Evolutionary conservation across 2,888 invertebrate genomes (phyloP), one percentile per base, ranked within the genome.

Genomic region (Monochamus alternatus): DNA sequence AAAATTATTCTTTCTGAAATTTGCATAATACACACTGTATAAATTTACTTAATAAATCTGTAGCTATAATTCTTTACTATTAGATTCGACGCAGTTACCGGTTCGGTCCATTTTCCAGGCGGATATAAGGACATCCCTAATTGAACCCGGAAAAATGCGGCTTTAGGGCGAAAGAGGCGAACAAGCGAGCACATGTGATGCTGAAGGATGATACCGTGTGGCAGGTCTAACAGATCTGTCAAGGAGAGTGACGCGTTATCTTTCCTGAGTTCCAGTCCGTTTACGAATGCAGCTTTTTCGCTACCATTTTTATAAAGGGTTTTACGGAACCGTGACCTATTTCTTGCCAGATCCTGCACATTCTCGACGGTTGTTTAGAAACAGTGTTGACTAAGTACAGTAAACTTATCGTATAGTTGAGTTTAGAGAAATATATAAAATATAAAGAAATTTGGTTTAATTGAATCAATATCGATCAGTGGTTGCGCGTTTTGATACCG

Each of bases 171-270:
- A 69, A 68, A 32, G 31, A 47, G 0, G 31, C 12, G 51, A 51
- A n/a, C 14, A 31, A 10, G 55, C 10, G 47, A 55, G 47, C 58
- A 59, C 59, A 66, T 47, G 73, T 59, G 66, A 67, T 59, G 75
- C 59, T 79, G 73, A 77, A 71, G 75, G 76, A 79, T 75, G 74
- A 77, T 74, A 75, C 63, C 73, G 70, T 67, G 75, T 73, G 74
- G 65, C 60, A 72, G 72, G 63, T 76, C 72, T 73, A 74, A 43
- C 75, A 72, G 72, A 77, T 77, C 74, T 77, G 77, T 74, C 75
- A 75, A 64, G 69, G 65, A 72, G 77, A 77, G 71, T 74, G 79
- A 77, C 77, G 75, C 74, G 74, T 74, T 79, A 79, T 77, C 77
- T 77, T 79, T 79, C 77, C 77, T 75, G 77, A 73, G 74, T 75